Conservation (phyloP, 2,113 vertebrate genomes). For the Cisticola juncidis region DNA sequence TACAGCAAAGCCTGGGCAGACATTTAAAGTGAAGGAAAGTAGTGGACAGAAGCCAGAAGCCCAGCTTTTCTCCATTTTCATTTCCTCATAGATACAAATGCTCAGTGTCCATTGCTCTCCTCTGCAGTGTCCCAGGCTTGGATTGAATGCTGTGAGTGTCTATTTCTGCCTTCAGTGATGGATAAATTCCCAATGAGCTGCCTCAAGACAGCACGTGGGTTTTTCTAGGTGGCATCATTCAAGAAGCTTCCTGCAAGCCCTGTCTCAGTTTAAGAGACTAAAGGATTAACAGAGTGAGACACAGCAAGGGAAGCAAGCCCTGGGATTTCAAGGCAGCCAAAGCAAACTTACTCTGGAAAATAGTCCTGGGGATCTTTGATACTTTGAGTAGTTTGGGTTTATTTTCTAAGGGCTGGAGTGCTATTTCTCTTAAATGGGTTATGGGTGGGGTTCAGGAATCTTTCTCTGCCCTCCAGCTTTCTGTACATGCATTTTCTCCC, state of each 20-base stretch:
- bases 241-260: not conserved
- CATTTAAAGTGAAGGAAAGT: not conserved
- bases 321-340: not conserved
- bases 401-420: not conserved
- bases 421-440: not conserved
- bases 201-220: not conserved
- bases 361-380: not conserved
- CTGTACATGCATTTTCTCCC: not conserved
- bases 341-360: not conserved
- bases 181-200: not conserved
- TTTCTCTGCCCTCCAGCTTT: not conserved
- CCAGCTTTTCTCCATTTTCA: not conserved
- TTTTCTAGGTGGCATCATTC: not conserved
- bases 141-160: not conserved
- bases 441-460: not conserved
- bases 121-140: not conserved
- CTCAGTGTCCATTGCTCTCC: not conserved
- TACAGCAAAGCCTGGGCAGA: not conserved
- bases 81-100: not conserved
- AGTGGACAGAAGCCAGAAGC: not conserved
- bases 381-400: not conserved
- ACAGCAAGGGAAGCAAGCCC: not conserved
- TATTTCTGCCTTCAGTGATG: not conserved
- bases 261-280: not conserved
- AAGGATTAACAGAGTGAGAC: not conserved